A percentile compares a stretch with the other conserved stretches of the same genome.
phyloP scores from a whole-genome alignment of 2,888 invertebrate species.

The Eustalomyia histrio region DNA sequence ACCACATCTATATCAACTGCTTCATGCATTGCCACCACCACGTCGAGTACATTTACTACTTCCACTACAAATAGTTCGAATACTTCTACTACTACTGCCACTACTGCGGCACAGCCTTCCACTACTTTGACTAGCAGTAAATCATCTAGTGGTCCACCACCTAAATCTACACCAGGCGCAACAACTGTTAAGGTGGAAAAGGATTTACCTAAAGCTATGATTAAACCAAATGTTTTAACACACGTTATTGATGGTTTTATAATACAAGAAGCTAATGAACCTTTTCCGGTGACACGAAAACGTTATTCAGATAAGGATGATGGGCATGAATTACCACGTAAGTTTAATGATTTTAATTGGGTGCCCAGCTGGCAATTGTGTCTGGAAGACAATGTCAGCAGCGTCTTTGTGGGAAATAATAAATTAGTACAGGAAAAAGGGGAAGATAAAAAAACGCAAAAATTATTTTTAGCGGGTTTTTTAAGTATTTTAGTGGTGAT shows the following conservation, averaged over 20 bases:
- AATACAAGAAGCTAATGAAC: constrained; percentile 96
- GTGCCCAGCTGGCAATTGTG: too few species aligned
- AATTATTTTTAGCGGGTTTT: too few species aligned
- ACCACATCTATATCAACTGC: constrained; percentile 33
- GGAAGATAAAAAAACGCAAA: too few species aligned
- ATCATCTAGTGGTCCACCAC: constrained; percentile 54
- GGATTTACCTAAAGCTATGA: constrained; percentile 91
- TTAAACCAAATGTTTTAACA: constrained; percentile 96
- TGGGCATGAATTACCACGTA: constrained; percentile 88
- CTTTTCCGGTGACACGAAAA: constrained; percentile 88
- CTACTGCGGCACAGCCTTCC: constrained; percentile 27
- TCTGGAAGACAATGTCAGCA: too few species aligned
- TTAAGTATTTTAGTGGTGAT: too few species aligned
- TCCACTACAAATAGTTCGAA: constrained; percentile 41
- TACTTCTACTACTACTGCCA: constrained; percentile 30
- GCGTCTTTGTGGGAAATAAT: too few species aligned
- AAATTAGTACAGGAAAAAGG: too few species aligned
- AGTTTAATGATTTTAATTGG: constrained; percentile 76
- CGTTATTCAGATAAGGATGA: constrained; percentile 82
- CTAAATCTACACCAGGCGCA: constrained; percentile 74
- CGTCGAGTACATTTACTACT: constrained; percentile 36
- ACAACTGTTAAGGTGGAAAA: constrained; percentile 75
- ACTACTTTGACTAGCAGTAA: constrained; percentile 47
- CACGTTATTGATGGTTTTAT: constrained; percentile 98
- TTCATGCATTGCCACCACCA: constrained; percentile 34